Conservation (phyloP, 2,888 invertebrate species). For the Ectemnius cavifrons region DNA sequence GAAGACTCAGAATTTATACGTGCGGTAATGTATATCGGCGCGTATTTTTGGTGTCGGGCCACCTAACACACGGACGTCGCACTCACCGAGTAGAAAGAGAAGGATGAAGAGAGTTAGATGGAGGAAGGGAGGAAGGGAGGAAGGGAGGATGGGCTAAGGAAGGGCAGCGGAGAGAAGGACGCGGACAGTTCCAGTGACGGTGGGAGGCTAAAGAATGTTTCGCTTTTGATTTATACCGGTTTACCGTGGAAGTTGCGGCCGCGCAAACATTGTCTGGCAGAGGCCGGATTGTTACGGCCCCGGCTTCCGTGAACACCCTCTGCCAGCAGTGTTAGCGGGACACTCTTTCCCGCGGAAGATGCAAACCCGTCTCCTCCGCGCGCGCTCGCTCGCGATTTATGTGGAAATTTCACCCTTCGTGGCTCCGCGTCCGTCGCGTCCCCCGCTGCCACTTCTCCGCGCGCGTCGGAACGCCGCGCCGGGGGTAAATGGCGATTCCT, state of each 20-base stretch:
- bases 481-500: no score
- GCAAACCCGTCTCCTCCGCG: slow-evolving; percentile 43
- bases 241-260: slow-evolving; percentile 51
- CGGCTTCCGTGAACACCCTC: slow-evolving; percentile 30
- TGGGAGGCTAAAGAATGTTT: slow-evolving; percentile 61
- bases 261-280: slow-evolving; percentile 55
- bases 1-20: slow-evolving; percentile 61
- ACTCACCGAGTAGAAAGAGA: no score
- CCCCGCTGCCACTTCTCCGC: slow-evolving; percentile 1
- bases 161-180: background rate
- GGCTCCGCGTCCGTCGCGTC: slow-evolving; percentile 23
- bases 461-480: background rate
- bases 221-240: slow-evolving; percentile 64
- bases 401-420: slow-evolving; percentile 45
- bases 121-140: no score
- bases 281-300: slow-evolving; percentile 49
- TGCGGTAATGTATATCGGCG: slow-evolving; percentile 64
- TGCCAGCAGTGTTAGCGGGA: background rate
- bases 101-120: no score
- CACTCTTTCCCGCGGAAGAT: slow-evolving; percentile 26
- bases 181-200: no score
- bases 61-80: background rate
- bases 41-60: slow-evolving; percentile 62
- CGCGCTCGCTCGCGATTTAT: slow-evolving; percentile 46
- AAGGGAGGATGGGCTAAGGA: background rate